A percentile compares a stretch with the other conserved stretches of the same genome.
phyloP scores from a whole-genome alignment of 2,888 invertebrate genomes.

The Dynastes hyllus region DNA sequence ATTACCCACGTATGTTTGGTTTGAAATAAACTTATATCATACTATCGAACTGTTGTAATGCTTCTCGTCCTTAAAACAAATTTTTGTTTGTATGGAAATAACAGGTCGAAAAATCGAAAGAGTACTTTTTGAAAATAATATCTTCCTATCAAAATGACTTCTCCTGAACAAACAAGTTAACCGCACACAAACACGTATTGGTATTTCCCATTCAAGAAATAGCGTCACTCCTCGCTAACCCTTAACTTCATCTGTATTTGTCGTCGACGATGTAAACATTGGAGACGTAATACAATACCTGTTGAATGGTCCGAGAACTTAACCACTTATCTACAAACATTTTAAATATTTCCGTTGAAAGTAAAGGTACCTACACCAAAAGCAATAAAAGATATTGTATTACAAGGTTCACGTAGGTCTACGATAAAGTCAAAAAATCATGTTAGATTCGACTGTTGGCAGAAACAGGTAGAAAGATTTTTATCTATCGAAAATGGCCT shows the following conservation, averaged over 20 bases:
- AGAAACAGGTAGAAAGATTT: conserved; percentile 4
- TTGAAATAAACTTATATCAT: too few relatives aligned
- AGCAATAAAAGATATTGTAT: conserved; percentile 34
- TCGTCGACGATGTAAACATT: conserved; percentile 1
- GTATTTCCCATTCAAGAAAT: too few relatives aligned
- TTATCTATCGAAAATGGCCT: background rate
- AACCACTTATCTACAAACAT: conserved; percentile 9
- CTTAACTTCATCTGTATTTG: conserved; percentile 3
- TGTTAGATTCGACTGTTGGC: background rate
- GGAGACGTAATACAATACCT: conserved; percentile 29
- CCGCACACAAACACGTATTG: too few relatives aligned
- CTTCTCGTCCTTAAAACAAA: too few relatives aligned
- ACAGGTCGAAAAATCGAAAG: too few relatives aligned
- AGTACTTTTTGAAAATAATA: too few relatives aligned
- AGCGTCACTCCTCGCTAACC: background rate
- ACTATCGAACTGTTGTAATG: too few relatives aligned
- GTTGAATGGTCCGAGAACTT: background rate
- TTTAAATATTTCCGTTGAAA: conserved; percentile 24
- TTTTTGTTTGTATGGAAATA: too few relatives aligned
- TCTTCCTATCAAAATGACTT: too few relatives aligned
- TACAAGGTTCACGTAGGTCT: conserved; percentile 1
- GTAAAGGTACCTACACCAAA: background rate
- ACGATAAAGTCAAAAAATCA: conserved; percentile 2
- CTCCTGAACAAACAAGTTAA: too few relatives aligned
- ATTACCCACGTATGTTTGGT: too few relatives aligned